Conservation (phyloP, 2,888 invertebrate genomes). For the Criorhina ranunculi region DNA sequence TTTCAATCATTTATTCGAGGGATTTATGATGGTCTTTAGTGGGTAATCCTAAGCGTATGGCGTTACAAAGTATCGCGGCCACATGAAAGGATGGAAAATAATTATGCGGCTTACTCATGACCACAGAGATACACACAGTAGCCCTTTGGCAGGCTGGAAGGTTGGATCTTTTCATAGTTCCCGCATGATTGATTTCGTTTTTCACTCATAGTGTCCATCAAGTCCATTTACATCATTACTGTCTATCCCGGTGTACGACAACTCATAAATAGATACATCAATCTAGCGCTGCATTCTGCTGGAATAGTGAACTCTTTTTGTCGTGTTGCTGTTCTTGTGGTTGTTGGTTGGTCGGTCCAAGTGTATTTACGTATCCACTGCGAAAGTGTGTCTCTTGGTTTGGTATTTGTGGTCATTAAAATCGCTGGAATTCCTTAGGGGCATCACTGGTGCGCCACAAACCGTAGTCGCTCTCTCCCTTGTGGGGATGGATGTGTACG, state of each 20-base stretch:
- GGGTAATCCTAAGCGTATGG: slow-evolving; percentile 21
- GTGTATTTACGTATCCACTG: slow-evolving; percentile 56
- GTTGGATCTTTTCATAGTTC: slow-evolving; percentile 36
- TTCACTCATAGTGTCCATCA: slow-evolving; percentile 12
- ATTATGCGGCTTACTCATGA: slow-evolving; percentile 14
- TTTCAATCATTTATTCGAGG: slow-evolving; percentile 41
- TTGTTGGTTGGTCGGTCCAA: slow-evolving; percentile 8
- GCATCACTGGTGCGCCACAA: slow-evolving; percentile 68
- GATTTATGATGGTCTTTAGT: slow-evolving; percentile 27
- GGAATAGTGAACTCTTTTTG: slow-evolving; percentile 57
- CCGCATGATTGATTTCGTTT: slow-evolving; percentile 47
- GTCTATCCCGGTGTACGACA: slow-evolving; percentile 61
- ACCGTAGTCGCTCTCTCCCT: slow-evolving; percentile 55
- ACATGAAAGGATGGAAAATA: slow-evolving; percentile 35
- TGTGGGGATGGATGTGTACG: slow-evolving; percentile 45
- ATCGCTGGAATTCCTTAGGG: slow-evolving; percentile 70
- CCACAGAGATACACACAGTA: slow-evolving; percentile 7
- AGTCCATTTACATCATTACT: slow-evolving; percentile 43
- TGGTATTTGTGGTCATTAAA: slow-evolving; percentile 74
- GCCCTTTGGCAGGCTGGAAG: slow-evolving; percentile 47
- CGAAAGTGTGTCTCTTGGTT: slow-evolving; percentile 73
- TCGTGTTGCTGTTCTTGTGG: slow-evolving; percentile 12
- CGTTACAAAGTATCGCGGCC: slow-evolving; percentile 26
- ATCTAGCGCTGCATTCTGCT: slow-evolving; percentile 38
- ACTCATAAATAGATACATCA: slow-evolving; percentile 71